Percentiles rank a stretch among this genome's conserved stretches.
Conservation (phyloP, 2,113 vertebrate genomes). For the Myrmophylax atrothorax region DNA sequence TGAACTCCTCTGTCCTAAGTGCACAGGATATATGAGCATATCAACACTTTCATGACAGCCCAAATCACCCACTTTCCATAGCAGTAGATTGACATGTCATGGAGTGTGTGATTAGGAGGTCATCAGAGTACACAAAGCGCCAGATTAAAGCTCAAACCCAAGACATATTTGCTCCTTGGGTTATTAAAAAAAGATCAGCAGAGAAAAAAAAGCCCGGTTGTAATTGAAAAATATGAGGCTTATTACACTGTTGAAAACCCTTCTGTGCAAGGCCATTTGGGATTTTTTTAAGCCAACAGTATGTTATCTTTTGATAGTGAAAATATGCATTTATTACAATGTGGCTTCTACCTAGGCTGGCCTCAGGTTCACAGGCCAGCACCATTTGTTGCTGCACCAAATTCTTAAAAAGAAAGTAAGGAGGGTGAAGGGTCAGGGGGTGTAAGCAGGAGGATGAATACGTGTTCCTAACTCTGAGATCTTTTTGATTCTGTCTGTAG, state of each 20-base stretch:
- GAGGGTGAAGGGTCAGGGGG: background rate
- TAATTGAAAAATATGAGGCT: slow-evolving; percentile 50
- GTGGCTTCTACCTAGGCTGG: background rate
- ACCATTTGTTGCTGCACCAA: background rate
- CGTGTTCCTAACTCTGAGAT: background rate
- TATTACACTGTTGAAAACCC: slow-evolving; percentile 29
- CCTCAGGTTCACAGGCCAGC: background rate
- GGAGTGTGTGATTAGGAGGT: slow-evolving; percentile 28
- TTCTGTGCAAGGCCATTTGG: background rate
- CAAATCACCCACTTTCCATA: slow-evolving; percentile 18
- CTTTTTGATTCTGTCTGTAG: background rate
- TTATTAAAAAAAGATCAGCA: slow-evolving; percentile 41
- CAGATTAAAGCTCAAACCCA: slow-evolving; percentile 48
- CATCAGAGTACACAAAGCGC: slow-evolving; percentile 21
- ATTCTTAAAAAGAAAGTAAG: background rate
- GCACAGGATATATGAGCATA: slow-evolving; percentile 19
- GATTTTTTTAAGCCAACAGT: background rate
- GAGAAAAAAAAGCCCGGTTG: background rate
- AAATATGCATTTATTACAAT: slow-evolving; percentile 15
- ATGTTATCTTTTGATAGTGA: slow-evolving; percentile 17
- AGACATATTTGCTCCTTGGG: slow-evolving; percentile 39
- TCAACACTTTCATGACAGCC: slow-evolving; percentile 7
- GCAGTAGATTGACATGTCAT: slow-evolving; percentile 37
- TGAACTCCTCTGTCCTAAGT: slow-evolving; percentile 39
- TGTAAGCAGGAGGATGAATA: background rate